Evolutionary conservation across 2,888 invertebrate genomes (phyloP).

Genomic region (Carabus problematicus): DNA sequence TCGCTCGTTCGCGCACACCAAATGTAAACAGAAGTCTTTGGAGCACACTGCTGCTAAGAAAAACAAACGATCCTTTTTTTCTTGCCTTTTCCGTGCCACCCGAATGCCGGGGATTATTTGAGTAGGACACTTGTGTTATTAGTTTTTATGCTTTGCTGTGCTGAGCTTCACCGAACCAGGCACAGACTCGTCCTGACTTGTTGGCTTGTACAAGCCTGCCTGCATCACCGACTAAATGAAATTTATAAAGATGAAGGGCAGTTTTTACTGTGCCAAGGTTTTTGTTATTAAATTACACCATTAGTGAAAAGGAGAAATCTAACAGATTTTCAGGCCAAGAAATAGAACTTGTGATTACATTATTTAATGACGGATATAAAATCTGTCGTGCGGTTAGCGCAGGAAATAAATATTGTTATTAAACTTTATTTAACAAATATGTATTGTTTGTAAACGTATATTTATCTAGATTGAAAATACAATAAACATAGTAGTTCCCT

Average conservation of each 20-base stretch:
- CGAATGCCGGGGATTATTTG: constrained; percentile 26
- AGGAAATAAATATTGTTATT: too few relatives aligned
- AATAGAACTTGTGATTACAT: too few relatives aligned
- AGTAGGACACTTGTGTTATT: constrained; percentile 37
- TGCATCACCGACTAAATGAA: constrained; percentile 20
- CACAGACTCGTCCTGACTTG: background rate
- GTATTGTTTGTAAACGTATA: too few relatives aligned
- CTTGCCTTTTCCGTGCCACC: background rate
- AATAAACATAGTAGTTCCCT: too few relatives aligned
- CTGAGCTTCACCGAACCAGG: background rate
- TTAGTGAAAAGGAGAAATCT: too few relatives aligned
- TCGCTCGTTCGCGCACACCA: constrained; percentile 11
- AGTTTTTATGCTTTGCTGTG: constrained; percentile 20
- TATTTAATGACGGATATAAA: too few relatives aligned
- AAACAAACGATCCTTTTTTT: constrained; percentile 36
- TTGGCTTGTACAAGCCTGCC: background rate
- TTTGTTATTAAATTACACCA: constrained; percentile 21
- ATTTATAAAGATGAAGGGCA: constrained; percentile 31
- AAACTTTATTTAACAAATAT: too few relatives aligned
- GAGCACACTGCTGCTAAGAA: constrained; percentile 26
- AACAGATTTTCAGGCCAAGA: too few relatives aligned
- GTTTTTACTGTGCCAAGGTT: constrained; percentile 24
- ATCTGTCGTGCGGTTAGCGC: too few relatives aligned
- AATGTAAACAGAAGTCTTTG: constrained; percentile 35
- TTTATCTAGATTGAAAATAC: too few relatives aligned